phyloP scores from a whole-genome alignment of 2,888 invertebrate species.

The Rugalucina vietnamica region DNA sequence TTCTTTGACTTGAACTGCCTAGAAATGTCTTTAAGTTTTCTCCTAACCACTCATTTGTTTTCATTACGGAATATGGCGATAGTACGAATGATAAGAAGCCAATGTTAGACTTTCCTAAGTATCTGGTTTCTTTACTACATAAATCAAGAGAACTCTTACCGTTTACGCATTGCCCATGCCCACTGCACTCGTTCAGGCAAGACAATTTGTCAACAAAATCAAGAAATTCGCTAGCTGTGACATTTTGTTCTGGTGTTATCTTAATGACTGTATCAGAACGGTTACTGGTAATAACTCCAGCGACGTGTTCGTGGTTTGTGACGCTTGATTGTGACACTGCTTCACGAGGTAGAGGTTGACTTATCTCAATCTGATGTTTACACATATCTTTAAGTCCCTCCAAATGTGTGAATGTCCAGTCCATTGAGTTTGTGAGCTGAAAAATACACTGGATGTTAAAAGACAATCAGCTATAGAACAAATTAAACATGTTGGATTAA shows the following conservation, averaged over 20 bases:
- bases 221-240: neutral
- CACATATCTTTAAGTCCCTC: neutral
- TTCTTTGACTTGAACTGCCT: no score
- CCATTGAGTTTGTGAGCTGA: neutral
- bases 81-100: no score
- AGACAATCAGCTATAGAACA: no score
- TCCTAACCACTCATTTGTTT: no score
- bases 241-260: neutral
- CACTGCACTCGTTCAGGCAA: neutral
- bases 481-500: no score
- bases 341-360: neutral
- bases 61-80: no score
- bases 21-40: no score
- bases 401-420: neutral
- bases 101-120: no score
- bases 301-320: neutral
- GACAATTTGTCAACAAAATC: neutral
- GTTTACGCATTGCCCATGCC: neutral
- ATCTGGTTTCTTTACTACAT: no score
- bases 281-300: neutral
- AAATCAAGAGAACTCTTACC: no score
- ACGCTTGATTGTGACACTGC: neutral
- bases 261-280: neutral
- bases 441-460: no score
- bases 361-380: neutral